Evolutionary conservation across 1,140 invertebrate species (phyloP), one percentile per base, ranked within the genome.

Genomic region (Holcopasites calliopsidis): DNA sequence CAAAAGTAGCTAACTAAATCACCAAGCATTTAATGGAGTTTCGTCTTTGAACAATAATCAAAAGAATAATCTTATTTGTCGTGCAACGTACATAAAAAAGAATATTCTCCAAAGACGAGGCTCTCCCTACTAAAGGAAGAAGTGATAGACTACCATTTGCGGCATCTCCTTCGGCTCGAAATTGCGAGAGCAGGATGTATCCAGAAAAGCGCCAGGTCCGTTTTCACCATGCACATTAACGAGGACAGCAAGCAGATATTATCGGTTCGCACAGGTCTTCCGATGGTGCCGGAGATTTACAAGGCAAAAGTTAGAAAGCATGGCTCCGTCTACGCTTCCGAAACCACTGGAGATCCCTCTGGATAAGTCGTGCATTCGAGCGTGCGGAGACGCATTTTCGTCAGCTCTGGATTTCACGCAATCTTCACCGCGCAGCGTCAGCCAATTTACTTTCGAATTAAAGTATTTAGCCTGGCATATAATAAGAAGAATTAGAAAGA

Each of bases 291-390:
- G n/a, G 44, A 54, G 55, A 76, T 76, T 76, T 68, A 68, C 69
- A 77, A 77, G 71, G 70, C 54, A 70, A 57, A 78, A 74, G 52
- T 81, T 81, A 81, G 79, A 78, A 81, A 81, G 79, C 79, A 78
- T 78, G 54, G 50, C 65, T 81, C 57, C 79, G 64, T 72, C 50
- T 18, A 33, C 66, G 64, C 44, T 73, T 69, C 64, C 65, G 60
- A 77, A 80, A 73, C 75, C 69, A n/a, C n/a, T 6, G 26, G 28
- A 44, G 68, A 71, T 71, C 26, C 6, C 13, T 0, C 5, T 7
- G 18, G 69, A 72, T 72, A 72, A 64, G n/a, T n/a, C 11, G 44
- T 35, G 38, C 40, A 28, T 23, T 57, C 52, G 52, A 69, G 35
- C 52, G 54, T 69, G n/a, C 3, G 26, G n/a, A 11, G 13, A 16